These are phyloP conservation scores for Chiroxiphia lanceolata DNA, from an alignment of 2,797 vertebrate species.

Conservation along the genomic window DNA sequence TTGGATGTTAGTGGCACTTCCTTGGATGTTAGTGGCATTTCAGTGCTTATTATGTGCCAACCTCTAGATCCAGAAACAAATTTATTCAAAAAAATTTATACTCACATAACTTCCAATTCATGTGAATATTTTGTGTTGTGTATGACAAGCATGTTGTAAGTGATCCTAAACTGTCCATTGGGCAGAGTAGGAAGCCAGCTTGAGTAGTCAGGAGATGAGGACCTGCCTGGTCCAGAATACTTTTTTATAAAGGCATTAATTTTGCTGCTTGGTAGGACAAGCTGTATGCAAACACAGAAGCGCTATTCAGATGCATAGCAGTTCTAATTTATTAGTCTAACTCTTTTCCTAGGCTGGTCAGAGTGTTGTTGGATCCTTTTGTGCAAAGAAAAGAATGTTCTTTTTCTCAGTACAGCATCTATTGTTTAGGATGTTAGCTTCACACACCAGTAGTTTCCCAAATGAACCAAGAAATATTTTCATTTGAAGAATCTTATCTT, in stretches of 20 bases:
- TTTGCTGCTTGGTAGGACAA: neutral
- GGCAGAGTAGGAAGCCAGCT: neutral
- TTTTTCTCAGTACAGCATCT: neutral
- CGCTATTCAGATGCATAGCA: neutral
- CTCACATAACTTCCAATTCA: neutral
- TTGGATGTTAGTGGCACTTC: neutral
- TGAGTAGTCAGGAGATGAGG: neutral
- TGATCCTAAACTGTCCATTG: neutral
- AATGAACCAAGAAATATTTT: neutral
- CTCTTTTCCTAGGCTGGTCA: neutral
- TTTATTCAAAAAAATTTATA: neutral
- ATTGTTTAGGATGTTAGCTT: neutral
- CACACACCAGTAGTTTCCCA: neutral
- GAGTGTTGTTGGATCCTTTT: neutral
- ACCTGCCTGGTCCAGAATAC: neutral
- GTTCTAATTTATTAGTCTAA: neutral
- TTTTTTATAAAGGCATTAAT: neutral
- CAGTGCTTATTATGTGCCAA: neutral
- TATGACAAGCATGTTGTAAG: neutral
- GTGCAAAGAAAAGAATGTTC: neutral
- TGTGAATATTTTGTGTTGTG: neutral
- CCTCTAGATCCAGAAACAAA: neutral
- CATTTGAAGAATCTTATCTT: neutral
- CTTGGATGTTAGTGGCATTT: neutral
- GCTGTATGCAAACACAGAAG: neutral